phyloP scores from a whole-genome alignment of 2,113 vertebrate species.

The Gavia stellata region DNA sequence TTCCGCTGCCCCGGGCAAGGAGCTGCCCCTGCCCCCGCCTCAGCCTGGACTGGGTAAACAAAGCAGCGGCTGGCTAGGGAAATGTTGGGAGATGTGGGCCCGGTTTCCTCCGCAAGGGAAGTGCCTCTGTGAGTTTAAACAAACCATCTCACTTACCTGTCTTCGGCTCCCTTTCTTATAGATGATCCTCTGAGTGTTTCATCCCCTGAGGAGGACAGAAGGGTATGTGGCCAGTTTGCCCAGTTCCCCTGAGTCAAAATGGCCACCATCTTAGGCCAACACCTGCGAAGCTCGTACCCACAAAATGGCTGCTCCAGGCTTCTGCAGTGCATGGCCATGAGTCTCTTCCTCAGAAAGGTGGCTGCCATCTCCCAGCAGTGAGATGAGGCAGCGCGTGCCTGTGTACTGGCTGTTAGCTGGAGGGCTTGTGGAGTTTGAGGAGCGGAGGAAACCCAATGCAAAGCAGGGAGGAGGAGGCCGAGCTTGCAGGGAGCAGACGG shows the following conservation, averaged over 20 bases:
- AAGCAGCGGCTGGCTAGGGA: background rate
- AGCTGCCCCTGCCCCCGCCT: rapidly evolving
- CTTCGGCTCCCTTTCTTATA: background rate
- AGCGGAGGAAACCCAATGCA: rapidly evolving
- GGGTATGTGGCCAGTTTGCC: background rate
- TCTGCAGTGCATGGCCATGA: rapidly evolving
- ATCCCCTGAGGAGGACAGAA: background rate
- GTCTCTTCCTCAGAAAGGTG: background rate
- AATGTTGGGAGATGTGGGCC: background rate
- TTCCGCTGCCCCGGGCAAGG: rapidly evolving
- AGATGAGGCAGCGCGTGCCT: rapidly evolving
- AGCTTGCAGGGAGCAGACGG: rapidly evolving
- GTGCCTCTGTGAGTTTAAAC: background rate
- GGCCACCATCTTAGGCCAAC: background rate
- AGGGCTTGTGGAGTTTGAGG: background rate
- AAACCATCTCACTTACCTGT: background rate
- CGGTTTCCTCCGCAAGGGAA: background rate
- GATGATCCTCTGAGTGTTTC: background rate
- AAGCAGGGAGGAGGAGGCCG: background rate
- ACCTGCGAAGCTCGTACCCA: background rate
- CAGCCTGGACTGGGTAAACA: background rate
- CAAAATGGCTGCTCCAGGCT: background rate
- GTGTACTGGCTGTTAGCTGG: background rate
- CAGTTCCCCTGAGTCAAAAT: background rate
- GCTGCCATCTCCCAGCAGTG: rapidly evolving